These are phyloP conservation scores for Drosophila simulans DNA, from an alignment of 1,140 invertebrate genomes.

Conservation along the genomic window DNA sequence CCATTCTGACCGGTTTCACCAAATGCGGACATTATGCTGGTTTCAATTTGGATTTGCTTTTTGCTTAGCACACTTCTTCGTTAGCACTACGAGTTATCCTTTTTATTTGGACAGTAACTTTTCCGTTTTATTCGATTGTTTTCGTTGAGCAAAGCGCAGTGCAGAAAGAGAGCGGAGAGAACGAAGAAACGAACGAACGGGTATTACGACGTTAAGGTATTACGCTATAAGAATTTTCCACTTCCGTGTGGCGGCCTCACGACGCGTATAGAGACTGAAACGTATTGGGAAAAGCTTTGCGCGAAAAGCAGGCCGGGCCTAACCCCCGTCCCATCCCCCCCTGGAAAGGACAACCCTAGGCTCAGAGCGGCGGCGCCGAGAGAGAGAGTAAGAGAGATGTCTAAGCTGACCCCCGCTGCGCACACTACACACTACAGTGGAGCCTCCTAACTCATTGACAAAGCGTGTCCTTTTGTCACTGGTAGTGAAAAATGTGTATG, in stretches of 20 bases:
- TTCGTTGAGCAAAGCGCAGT: constrained; percentile 43
- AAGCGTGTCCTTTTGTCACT: not conserved
- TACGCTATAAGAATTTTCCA: constrained; percentile 51
- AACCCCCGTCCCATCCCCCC: not conserved
- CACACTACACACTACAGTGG: constrained; percentile 8
- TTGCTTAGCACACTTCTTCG: constrained; percentile 21
- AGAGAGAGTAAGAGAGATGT: constrained; percentile 19
- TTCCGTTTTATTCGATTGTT: constrained; percentile 38
- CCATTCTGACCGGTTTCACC: constrained; percentile 78
- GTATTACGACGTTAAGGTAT: constrained; percentile 41
- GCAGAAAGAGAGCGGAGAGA: constrained; percentile 40
- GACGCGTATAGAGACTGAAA: constrained; percentile 75
- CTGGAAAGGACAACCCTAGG: constrained; percentile 59
- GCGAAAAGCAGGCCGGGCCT: constrained; percentile 18
- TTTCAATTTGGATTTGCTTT: constrained; percentile 25
- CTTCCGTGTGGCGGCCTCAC: constrained; percentile 63
- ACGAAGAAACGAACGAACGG: constrained; percentile 10
- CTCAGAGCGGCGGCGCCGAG: constrained; percentile 53
- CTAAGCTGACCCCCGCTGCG: constrained; percentile 12
- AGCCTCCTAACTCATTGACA: no score
- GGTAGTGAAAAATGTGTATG: not conserved
- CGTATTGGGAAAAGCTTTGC: constrained; percentile 57
- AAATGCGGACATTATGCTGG: constrained; percentile 59
- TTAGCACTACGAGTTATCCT: constrained; percentile 21
- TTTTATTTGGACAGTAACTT: constrained; percentile 27